These are phyloP conservation scores for Melolontha melolontha DNA, from an alignment of 2,888 invertebrate species.

Conservation along the genomic window DNA sequence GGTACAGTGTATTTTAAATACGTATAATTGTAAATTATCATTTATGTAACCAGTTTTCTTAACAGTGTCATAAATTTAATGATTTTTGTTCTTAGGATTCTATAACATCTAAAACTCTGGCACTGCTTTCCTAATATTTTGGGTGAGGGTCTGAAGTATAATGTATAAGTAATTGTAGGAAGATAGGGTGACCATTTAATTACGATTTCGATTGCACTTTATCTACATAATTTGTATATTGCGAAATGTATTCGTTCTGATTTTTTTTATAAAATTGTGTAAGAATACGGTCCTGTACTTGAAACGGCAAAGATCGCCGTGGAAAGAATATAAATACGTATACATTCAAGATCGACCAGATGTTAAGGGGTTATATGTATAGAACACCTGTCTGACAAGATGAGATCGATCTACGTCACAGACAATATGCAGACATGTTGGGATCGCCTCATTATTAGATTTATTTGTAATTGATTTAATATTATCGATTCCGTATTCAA, in stretches of 20 bases:
- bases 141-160: too few relatives aligned
- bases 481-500: constrained; percentile 52
- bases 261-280: not conserved
- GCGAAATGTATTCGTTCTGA: not conserved
- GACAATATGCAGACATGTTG: constrained; percentile 50
- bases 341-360: constrained; percentile 43
- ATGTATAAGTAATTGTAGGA: too few relatives aligned
- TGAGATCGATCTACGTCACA: constrained; percentile 48
- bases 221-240: not conserved
- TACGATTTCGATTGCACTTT: too few relatives aligned
- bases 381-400: constrained; percentile 50
- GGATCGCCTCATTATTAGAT: constrained; percentile 51
- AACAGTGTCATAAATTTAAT: too few relatives aligned
- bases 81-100: too few relatives aligned
- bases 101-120: too few relatives aligned
- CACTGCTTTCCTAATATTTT: too few relatives aligned
- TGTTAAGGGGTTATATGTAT: constrained; percentile 51
- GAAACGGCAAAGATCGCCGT: constrained; percentile 5
- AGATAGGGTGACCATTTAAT: too few relatives aligned
- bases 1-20: too few relatives aligned
- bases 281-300: not conserved
- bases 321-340: constrained; percentile 14
- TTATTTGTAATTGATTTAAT: constrained; percentile 51
- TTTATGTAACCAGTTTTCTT: too few relatives aligned
- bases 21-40: too few relatives aligned